These are phyloP conservation scores for Timema podura DNA, from an alignment of 2,888 invertebrate genomes.

Conservation along the genomic window DNA sequence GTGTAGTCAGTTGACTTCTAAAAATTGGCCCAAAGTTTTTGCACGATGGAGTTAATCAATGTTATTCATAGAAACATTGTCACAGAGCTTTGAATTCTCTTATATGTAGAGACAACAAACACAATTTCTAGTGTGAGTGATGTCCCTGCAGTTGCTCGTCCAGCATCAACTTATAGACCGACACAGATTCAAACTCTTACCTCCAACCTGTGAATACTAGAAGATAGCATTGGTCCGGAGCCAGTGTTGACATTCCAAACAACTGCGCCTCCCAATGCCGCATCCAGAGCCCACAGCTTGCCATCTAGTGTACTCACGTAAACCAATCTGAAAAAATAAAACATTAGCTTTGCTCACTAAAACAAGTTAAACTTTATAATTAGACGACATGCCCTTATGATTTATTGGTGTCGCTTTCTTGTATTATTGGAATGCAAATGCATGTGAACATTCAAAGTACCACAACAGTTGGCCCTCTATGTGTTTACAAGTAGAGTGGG, in stretches of 20 bases:
- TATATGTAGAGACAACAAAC: not conserved
- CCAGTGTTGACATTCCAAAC: slow-evolving; percentile 79
- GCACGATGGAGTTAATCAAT: not conserved
- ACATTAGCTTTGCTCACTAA: not conserved
- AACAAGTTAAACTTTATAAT: not conserved
- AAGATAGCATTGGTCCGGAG: slow-evolving; percentile 72
- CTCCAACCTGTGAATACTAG: slow-evolving; percentile 84
- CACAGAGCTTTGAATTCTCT: too few species aligned
- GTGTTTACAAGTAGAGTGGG: too few species aligned
- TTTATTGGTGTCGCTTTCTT: too few species aligned
- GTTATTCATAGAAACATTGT: too few species aligned
- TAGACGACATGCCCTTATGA: too few species aligned
- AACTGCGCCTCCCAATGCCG: slow-evolving; percentile 59
- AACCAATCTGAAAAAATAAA: slow-evolving; percentile 56
- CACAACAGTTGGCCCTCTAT: too few species aligned
- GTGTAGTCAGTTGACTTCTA: not conserved
- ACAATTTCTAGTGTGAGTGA: not conserved
- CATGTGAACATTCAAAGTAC: not conserved
- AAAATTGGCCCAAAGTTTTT: not conserved
- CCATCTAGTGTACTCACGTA: slow-evolving; percentile 92
- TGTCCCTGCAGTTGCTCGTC: not conserved
- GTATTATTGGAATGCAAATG: not conserved
- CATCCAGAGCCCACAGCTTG: slow-evolving; percentile 74
- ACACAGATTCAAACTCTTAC: slow-evolving; percentile 46
- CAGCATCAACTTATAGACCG: not conserved